These are phyloP conservation scores for Calidris pugnax DNA, from an alignment of 2,113 vertebrate genomes.

Conservation along the genomic window DNA sequence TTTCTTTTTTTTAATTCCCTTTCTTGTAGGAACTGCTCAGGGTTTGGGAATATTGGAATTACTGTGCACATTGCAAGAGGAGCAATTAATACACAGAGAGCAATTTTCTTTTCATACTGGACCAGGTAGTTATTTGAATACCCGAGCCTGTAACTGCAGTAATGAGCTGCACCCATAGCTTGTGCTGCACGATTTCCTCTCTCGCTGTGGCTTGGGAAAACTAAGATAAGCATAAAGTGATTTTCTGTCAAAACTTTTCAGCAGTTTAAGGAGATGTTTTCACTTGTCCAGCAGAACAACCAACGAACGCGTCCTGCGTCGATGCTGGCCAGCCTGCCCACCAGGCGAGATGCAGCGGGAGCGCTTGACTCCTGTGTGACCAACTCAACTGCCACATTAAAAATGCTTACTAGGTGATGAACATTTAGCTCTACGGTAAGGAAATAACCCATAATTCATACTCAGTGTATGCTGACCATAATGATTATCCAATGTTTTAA, in stretches of 20 bases:
- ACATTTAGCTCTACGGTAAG: background rate
- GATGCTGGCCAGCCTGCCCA: background rate
- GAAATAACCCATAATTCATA: background rate
- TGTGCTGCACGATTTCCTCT: background rate
- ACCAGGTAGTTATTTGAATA: background rate
- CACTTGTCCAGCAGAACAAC: background rate
- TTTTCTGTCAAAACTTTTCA: background rate
- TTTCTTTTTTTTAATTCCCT: background rate
- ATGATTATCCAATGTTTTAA: background rate
- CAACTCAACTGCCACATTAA: background rate
- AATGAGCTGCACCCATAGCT: background rate
- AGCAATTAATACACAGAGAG: background rate
- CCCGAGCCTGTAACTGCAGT: background rate
- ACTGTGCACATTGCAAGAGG: background rate
- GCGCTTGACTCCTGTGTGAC: background rate
- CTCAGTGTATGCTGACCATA: too few species aligned
- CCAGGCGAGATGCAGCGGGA: background rate
- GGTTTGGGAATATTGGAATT: background rate
- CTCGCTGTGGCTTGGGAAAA: background rate
- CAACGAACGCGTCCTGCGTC: fast-evolving
- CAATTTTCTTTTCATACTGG: background rate
- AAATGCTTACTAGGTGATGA: background rate
- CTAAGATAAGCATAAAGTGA: background rate
- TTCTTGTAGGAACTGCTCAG: background rate
- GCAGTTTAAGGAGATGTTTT: background rate